Evolutionary conservation across 2,113 vertebrate species (phyloP), one percentile per base, ranked within the genome.

Genomic region (Aythya baeri): DNA sequence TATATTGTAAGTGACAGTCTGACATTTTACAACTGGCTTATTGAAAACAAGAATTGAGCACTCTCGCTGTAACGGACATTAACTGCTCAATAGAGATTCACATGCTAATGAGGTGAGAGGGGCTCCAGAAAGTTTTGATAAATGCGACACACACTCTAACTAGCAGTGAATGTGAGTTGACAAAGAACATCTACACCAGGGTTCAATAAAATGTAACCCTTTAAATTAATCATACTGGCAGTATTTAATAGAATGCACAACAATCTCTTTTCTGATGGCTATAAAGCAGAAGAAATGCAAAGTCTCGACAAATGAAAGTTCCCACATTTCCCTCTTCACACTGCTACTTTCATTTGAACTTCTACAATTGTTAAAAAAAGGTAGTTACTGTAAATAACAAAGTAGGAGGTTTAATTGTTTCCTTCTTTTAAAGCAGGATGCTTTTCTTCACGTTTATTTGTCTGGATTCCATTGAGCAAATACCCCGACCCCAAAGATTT

Each of bases 91-190:
- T 98, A 97, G 98, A 98, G 96, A 99, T 99, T 99, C 98, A 99
- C 98, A 99, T 99, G 98, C 98, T 99, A 99, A 99, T 99, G 98
- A 99, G 98, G 97, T 98, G 97, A 98, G 98, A 98, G 98, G 98
- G 98, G 98, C 97, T 98, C 98, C 97, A 98, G 98, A 98, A 99
- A 99, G 98, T 98, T 98, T 98, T 98, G 98, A 98, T 98, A 98
- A 98, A 99, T 99, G 98, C 98, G 98, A 97, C 98, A 97, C 98
- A 98, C 98, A 98, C 98, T 98, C 98, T 99, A 98, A 98, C 97
- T 98, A 98, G 98, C 96, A 96, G 95, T 97, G 96, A 97, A 98
- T 97, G 97, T 95, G 96, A 96, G 97, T 97, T 97, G 98, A 98
- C 98, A 98, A 98, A 98, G 96, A 98, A 95, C 97, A 97, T 97